These are phyloP conservation scores for Troides aeacus DNA, from an alignment of 2,888 invertebrate genomes.

Conservation along the genomic window DNA sequence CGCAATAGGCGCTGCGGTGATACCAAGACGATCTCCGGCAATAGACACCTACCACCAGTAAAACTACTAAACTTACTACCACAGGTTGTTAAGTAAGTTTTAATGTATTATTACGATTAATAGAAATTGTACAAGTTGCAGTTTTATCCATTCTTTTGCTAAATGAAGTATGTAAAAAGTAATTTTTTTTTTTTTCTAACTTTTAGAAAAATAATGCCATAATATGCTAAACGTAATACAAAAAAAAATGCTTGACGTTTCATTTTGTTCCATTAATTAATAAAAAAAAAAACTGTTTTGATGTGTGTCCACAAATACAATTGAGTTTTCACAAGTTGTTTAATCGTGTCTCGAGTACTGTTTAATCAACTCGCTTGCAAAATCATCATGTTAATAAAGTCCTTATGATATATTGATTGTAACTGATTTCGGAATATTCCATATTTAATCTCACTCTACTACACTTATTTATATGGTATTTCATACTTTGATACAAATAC, in stretches of 20 bases:
- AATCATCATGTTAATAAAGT: constrained; percentile 11
- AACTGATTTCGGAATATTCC: constrained; percentile 6
- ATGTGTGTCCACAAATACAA: background rate
- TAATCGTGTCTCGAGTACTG: constrained; percentile 14
- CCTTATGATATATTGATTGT: constrained; percentile 2
- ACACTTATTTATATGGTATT: background rate
- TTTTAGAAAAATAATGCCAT: background rate
- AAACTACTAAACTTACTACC: no score
- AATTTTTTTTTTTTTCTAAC: background rate
- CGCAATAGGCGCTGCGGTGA: no score
- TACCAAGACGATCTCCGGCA: no score
- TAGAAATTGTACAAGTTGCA: background rate
- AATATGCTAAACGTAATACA: background rate
- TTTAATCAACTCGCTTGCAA: constrained; percentile 20
- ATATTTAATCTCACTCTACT: background rate
- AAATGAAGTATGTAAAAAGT: background rate
- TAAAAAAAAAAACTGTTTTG: background rate
- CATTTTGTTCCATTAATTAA: background rate
- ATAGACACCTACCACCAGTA: no score
- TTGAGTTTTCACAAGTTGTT: constrained; percentile 9
- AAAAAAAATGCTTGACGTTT: constrained; percentile 4
- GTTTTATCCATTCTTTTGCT: background rate
- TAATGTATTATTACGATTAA: background rate
- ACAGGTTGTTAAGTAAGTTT: background rate
- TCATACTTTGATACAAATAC: background rate